Evolutionary conservation across 2,113 vertebrate species (phyloP), one percentile per base, ranked within the genome.

Genomic region (Apaloderma vittatum): DNA sequence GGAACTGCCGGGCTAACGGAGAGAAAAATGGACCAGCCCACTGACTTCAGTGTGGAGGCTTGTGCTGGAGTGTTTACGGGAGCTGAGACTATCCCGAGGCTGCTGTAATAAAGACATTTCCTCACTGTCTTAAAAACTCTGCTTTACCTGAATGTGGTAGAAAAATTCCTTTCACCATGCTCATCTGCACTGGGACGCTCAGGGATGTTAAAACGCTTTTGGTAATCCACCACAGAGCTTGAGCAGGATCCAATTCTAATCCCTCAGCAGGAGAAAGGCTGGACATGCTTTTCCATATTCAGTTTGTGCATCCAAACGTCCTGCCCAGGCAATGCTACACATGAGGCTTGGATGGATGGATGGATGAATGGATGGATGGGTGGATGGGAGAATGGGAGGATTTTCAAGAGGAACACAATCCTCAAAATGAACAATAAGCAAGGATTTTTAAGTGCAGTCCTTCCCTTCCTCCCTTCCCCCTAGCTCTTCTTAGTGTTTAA

Each of bases 401-500:
- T 51, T 79, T 95, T 63, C 61, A 93, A 72, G 32, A 49, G 17
- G 45, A 91, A 32, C 4, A 74, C 52, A 88, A 89, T 43, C 68
- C 45, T 92, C 55, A 30, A 84, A 82, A 95, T 32, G 1, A 77
- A 30, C 78, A 24, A 27, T 32, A 72, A 72, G 32, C 12, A 67
- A 79, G 55, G 65, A 61, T 91, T 92, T 92, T 91, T 84, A 61
- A 91, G 73, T 67, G 61, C 27, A 81, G 34, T 95, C 49, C 74
- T 36, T 91, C 36, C 29, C 40, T 83, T 23, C 8, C 4, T 80
- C 74, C 66, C 78, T 78, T 80, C 86, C 71, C 79, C 88, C 88
- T 36, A 3, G 43, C 63, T 52, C 45, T 51, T 82, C 62, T 52
- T 52, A 58, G 78, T 71, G 74, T 94, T 96, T 97, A 96, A 98